phyloP scores from a whole-genome alignment of 2,113 vertebrate genomes.

The Tragelaphus strepsiceros region DNA sequence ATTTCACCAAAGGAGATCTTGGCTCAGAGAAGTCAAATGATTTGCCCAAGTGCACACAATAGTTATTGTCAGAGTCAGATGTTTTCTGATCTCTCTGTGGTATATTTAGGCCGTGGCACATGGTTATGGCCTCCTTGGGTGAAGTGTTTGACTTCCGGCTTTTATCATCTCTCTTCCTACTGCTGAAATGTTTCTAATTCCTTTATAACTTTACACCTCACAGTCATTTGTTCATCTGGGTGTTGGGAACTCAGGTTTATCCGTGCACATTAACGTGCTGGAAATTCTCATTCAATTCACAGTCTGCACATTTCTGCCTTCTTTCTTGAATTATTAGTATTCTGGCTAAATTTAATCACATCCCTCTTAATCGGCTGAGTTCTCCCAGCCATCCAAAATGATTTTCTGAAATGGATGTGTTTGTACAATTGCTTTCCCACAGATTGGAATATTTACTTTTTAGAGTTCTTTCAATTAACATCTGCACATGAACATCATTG shows the following conservation, averaged over 20 bases:
- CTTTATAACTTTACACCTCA: not conserved
- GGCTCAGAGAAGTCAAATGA: not conserved
- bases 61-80: not conserved
- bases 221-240: not conserved
- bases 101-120: not conserved
- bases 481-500: not conserved
- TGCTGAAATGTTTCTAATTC: not conserved
- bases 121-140: not conserved
- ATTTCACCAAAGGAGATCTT: not conserved
- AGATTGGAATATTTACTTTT: conserved; percentile 33
- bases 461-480: conserved; percentile 6
- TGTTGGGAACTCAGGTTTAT: not conserved
- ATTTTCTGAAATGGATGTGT: not conserved
- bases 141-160: not conserved
- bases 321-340: not conserved
- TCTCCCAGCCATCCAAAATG: not conserved
- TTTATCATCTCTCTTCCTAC: not conserved
- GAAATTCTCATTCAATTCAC: not conserved
- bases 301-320: not conserved
- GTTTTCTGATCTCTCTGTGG: not conserved
- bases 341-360: conserved; percentile 21
- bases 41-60: not conserved
- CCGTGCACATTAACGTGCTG: not conserved
- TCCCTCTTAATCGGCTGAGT: not conserved
- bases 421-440: conserved; percentile 19